Evolutionary conservation across 2,113 vertebrate genomes (phyloP).

Genomic region (Anseranas semipalmata): DNA sequence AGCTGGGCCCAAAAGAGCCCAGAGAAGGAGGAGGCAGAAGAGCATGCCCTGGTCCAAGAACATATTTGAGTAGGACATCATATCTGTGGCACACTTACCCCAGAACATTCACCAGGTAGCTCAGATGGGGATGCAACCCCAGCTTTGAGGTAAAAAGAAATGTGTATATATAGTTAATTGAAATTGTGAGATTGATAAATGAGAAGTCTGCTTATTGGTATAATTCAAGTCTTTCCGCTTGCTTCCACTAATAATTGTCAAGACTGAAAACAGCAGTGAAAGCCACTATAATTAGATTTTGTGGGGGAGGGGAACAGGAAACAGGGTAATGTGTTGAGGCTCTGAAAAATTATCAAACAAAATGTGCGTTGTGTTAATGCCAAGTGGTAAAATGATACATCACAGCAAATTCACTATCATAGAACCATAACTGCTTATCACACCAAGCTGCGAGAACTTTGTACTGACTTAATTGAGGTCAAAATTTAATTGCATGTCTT

Average conservation of each 20-base stretch:
- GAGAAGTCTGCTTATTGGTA: background rate
- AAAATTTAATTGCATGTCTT: slow-evolving; percentile 24
- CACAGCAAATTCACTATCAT: background rate
- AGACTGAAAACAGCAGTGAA: background rate
- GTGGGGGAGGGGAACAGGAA: background rate
- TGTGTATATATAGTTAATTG: background rate
- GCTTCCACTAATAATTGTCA: background rate
- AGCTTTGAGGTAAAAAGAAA: background rate
- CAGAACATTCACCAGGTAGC: rapidly evolving
- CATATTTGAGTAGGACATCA: background rate
- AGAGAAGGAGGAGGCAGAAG: background rate
- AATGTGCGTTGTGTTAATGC: background rate
- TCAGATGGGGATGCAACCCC: background rate
- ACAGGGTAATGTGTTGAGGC: background rate
- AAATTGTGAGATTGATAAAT: background rate
- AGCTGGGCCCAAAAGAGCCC: background rate
- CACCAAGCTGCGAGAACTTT: background rate
- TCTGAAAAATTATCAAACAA: background rate
- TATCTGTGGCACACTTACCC: background rate
- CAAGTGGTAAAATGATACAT: background rate
- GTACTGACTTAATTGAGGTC: slow-evolving; percentile 15
- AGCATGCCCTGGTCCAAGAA: rapidly evolving
- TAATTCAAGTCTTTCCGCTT: background rate
- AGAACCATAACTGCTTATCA: slow-evolving; percentile 22
- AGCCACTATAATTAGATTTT: background rate